phyloP scores from a whole-genome alignment of 2,113 vertebrate genomes.

The Pandion haliaetus region DNA sequence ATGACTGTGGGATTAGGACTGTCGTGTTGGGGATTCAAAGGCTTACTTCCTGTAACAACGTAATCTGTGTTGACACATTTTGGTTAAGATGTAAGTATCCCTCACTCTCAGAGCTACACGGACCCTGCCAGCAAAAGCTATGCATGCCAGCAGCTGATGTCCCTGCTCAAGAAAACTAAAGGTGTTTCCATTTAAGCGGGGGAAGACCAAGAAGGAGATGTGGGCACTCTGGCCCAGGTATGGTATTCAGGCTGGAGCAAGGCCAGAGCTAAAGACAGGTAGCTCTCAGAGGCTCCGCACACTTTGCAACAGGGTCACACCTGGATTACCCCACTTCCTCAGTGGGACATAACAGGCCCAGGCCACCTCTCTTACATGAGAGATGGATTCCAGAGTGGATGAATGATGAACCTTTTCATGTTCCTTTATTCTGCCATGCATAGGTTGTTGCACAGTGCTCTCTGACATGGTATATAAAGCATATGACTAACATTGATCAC shows the following conservation, averaged over 20 bases:
- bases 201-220: background rate
- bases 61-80: background rate
- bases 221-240: background rate
- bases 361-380: background rate
- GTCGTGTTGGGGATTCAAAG: background rate
- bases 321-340: background rate
- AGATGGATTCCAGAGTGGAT: background rate
- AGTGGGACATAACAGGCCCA: background rate
- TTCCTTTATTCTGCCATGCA: background rate
- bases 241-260: background rate
- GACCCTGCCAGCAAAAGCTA: background rate
- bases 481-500: background rate
- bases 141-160: background rate
- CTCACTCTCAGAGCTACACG: background rate
- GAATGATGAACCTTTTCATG: background rate
- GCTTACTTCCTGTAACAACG: background rate
- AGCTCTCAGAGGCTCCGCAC: background rate
- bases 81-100: background rate
- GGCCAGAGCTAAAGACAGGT: background rate
- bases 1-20: background rate
- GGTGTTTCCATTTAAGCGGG: background rate
- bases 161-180: background rate
- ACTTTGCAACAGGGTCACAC: background rate
- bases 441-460: background rate
- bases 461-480: background rate